phyloP scores from a whole-genome alignment of 2,113 vertebrate genomes.

The Ursus arctos region DNA sequence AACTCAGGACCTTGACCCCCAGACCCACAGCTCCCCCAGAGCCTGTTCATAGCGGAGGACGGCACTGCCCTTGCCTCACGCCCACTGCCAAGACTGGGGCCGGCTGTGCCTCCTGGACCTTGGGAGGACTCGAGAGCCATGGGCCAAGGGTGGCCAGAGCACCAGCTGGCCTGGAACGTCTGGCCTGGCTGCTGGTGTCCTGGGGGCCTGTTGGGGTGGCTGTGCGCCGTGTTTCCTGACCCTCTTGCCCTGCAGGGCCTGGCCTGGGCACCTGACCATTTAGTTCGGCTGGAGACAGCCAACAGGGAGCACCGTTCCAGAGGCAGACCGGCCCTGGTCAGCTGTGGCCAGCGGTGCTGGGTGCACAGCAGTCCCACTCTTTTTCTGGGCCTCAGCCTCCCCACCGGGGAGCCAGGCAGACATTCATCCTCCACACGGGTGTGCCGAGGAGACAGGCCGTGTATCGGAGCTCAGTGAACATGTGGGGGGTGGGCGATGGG shows the following conservation, averaged over 20 bases:
- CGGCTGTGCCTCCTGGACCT: background rate
- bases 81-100: background rate
- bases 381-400: too few relatives aligned
- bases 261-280: background rate
- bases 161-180: background rate
- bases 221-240: rapidly evolving
- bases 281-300: background rate
- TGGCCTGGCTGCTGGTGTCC: background rate
- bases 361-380: background rate
- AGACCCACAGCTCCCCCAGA: background rate
- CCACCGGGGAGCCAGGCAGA: background rate
- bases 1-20: background rate
- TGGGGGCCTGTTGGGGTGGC: background rate
- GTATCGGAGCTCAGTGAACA: background rate
- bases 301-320: too few relatives aligned
- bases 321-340: background rate
- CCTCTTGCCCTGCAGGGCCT: too few relatives aligned
- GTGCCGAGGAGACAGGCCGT: background rate
- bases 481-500: too few relatives aligned
- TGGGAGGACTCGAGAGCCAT: background rate
- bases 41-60: background rate
- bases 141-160: background rate
- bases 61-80: background rate
- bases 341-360: background rate
- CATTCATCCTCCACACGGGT: background rate